Evolutionary conservation across 2,797 vertebrate genomes (phyloP), one percentile per base, ranked within the genome.

Genomic region (Lates japonicus): DNA sequence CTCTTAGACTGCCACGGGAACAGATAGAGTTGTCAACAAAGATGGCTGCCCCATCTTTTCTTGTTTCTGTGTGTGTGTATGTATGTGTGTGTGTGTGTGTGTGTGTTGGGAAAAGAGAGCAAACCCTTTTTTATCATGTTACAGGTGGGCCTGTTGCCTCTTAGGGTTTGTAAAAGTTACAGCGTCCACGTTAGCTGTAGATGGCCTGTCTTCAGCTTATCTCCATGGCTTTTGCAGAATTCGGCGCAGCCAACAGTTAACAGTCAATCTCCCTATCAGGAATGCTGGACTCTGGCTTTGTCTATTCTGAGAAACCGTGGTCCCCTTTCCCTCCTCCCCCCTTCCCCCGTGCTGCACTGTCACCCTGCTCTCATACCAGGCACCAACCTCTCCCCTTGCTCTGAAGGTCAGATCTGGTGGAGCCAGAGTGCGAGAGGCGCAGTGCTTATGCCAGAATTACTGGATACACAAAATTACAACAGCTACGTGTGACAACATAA

Each of bases 281-380:
- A 93, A 94, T 95, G 92, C 87, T 86, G 90, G 88, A 93, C 88
- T 90, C 92, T 92, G 92, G 94, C 90, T 93, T 95, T 94, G 92
- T 95, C 95, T 96, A 96, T 96, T 95, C 95, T 92, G 91, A 95
- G 94, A 95, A 91, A 84, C 89, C 78, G 61, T 89, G 90, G 89
- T 88, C 84, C 87, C 76, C 82, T 68, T 52, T 57, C 84, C 88
- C 84, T 25, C 81, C 84, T 81, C 83, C 82, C 42, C 25, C 25
- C 2, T 29, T 2, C 84, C 82, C 83, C 82, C 42, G 12, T 33
- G 68, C 88, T 85, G 90, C 90, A 92, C 93, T 85, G 89, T 92
- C 88, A 90, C 92, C 90, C 91, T 87, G 91, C 92, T 92, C 87
- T 78, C 93, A 94, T 92, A 92, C 87, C 90, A 92, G 87, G 84